Evolutionary conservation across 2,113 vertebrate genomes (phyloP), one percentile per base, ranked within the genome.

Genomic region (Suricata suricatta): DNA sequence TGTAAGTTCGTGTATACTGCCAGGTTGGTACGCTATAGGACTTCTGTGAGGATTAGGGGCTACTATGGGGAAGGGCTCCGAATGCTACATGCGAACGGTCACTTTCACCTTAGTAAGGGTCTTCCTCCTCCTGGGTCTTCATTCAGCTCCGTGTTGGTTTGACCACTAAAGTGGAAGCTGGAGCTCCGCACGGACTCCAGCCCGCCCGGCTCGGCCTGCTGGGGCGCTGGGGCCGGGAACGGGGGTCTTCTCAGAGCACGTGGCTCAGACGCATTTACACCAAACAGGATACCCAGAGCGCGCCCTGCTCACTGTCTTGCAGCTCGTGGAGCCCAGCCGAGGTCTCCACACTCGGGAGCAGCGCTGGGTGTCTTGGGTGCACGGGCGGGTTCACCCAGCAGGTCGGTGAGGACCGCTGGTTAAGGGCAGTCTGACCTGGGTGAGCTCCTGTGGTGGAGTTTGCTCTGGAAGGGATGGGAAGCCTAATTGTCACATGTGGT

Each of bases 161-260:
- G 47, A 47, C 50, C 71, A 60, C 7, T 19, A 15, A 64, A 11
- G 7, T 17, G 60, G 66, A 82, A 63, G 38, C 31, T 8, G 41
- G 23, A 29, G 5, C 60, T 44, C 31, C 25, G 10, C 54, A 47
- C 54, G 13, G 11, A 27, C 54, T 2, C 31, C 3, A 0, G 11
- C 12, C 0, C 0, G 21, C 54, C 21, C n/a, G 47, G 60, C 57
- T 15, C 72, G 38, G 57, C 33, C 35, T 6, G 10, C 50, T 27
- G 1, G 2, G 2, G 60, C 10, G 0, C n/a, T 2, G 5, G 0
- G 4, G 31, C 60, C 10, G 8, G 60, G 38, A 6, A 6, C 6
- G 2, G 7, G 2, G 19, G 41, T 92, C 41, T 60, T 68, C 31
- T 10, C 44, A 0, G 7, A 1, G 4, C 31, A 1, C 15, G 29